A percentile compares a stretch with the other conserved stretches of the same genome.
These are phyloP conservation scores for Adelognathus sp. DNA, from an alignment of 2,888 invertebrate species.

Conservation along the genomic window DNA sequence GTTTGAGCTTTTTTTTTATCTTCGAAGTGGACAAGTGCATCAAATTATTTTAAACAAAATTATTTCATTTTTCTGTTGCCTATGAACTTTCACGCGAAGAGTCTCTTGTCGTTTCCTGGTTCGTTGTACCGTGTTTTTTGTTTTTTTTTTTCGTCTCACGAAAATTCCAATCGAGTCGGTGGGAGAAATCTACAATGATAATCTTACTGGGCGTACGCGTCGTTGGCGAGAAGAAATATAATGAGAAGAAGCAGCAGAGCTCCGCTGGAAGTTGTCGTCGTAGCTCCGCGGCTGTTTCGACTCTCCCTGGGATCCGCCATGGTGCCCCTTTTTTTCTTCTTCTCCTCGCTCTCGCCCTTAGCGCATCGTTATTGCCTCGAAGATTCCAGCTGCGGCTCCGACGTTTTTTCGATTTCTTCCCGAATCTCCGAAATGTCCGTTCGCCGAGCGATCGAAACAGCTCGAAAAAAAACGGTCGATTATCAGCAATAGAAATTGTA, in stretches of 20 bases:
- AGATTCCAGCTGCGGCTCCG: neutral
- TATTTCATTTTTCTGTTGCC: neutral
- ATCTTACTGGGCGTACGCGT: conserved; percentile 77
- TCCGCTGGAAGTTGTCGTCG: conserved; percentile 18
- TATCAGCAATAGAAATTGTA: neutral
- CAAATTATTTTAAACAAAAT: neutral
- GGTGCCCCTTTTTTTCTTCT: conserved; percentile 66
- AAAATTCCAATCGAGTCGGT: conserved; percentile 52
- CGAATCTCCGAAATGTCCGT: neutral
- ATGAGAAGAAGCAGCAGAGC: conserved; percentile 69
- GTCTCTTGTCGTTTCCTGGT: neutral
- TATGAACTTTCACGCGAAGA: conserved; percentile 1
- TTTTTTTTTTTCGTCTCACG: conserved; percentile 18
- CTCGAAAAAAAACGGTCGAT: neutral
- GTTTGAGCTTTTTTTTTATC: neutral
- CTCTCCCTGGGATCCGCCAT: conserved; percentile 65
- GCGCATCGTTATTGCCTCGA: conserved; percentile 20
- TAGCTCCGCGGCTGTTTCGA: conserved; percentile 24
- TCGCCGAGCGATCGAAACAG: neutral
- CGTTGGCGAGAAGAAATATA: conserved; percentile 63
- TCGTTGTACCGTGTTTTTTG: neutral
- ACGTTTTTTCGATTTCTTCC: neutral
- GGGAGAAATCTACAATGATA: conserved; percentile 62
- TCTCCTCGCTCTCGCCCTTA: conserved; percentile 10
- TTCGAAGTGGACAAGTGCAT: neutral